Base-by-base conservation (phyloP, 2,888 invertebrate species). In the Parapristionchus giblindavisi region DNA sequence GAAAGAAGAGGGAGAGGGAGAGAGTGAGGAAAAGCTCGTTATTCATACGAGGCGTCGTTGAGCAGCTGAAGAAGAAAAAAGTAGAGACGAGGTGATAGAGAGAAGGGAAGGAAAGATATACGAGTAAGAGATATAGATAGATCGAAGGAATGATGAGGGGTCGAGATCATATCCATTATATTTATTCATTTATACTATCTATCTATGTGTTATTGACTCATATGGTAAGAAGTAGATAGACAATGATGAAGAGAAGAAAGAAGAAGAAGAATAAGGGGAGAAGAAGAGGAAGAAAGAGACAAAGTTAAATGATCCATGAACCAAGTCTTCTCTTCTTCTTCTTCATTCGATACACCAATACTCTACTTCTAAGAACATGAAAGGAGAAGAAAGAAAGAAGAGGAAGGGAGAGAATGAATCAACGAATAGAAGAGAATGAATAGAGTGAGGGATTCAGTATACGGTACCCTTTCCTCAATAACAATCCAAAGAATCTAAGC, bases 11-110 rank as follows among this genome's bases (percentile, higher is more conserved):
- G 51, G n/a, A 34, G 21, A 48, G 29, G 65, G 40, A 29, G 32
- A 65, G 36, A 65, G 66, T 51, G 52, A 66, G 52, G 70, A 70
- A 70, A 70, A 66, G 66, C 66, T 66, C 66, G 66, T 66, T 34
- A 66, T 66, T 48, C 48, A 66, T 66, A 66, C 21, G 61, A 61
- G 36, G 61, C n/a, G 61, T 61, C 61, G 61, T 61, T 61, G 24
- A 61, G 61, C 36, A 61, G 61, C 38, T 11, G 48, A 48, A 29
- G 56, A 43, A 58, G 60, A 43, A 56, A 43, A n/a, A 32, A 43
- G 56, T 24, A 60, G 14, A 60, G 43, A 27, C 6, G 63, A 24
- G 32, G 27, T 58, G 32, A 43, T 43, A 29, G 38, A 71, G 54
- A 58, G 56, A 58, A 29, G 58, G 43, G 29, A 58, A 24, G 43